Base-by-base conservation (phyloP, 1,140 invertebrate genomes). In the Aphidius gifuensis region DNA sequence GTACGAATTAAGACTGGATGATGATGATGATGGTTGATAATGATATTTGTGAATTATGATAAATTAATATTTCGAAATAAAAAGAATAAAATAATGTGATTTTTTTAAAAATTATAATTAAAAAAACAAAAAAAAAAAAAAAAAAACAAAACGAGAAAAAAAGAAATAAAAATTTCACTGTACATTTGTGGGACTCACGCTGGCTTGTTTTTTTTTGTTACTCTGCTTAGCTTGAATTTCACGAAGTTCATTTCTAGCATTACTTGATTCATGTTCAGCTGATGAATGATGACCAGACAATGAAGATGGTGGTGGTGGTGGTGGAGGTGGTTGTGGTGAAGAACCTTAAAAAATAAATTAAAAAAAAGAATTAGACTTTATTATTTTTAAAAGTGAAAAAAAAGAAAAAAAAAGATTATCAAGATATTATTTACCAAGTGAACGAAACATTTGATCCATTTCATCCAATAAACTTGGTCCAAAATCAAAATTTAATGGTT, bases 391-490 rank as follows among this genome's bases (percentile, higher is more conserved):
- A 45, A 44, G 45, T 56, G 45, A 32, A 44, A 21, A 39, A 56
- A 60, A n/a, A 32, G 51, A 62, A 51, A 9, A 47, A 55, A 49
- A 21, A 47, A 61, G 46, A 48, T 40, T 39, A 53, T 39, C 39
- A 61, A 64, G 45, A 44, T 9, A 61, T 46, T 51, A 50, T 71
- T 66, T 77, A 70, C 84, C 85, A 56, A 93, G 78, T 16, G 90
- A 90, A 69, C 89, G 88, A 70, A 98, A 92, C 81, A 97, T 93
- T 60, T 94, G 91, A 74, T 97, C 94, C 86, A 98, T 96, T 81
- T 98, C 96, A 73, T 96, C 95, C 71, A 97, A 83, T 44, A 98
- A 81, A 65, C 94, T 97, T 7, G 94, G 92, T 9, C 94, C 94
- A 72, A 97, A 90, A 80, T 98, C 95, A 64, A 93, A 89, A 53